A percentile compares a stretch with the other conserved stretches of the same genome.
Evolutionary conservation across 2,888 invertebrate genomes (phyloP).

Genomic region (Xestobium rufovillosum): DNA sequence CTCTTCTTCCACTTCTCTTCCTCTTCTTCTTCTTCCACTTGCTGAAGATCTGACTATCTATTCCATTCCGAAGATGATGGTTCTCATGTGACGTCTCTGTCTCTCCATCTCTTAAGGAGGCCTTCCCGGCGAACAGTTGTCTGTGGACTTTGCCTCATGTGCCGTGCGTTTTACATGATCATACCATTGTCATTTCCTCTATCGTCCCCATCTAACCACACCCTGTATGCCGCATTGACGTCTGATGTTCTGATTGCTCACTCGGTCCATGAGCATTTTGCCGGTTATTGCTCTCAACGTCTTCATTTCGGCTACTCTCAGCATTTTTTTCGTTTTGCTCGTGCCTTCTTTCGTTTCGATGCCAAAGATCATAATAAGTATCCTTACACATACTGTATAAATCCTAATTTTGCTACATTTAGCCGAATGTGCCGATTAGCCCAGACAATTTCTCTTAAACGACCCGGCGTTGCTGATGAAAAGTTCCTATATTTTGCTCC

Average conservation of each 20-base stretch:
- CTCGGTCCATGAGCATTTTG: conserved; percentile 6
- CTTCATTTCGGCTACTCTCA: conserved; percentile 15
- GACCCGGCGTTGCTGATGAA: conserved; percentile 7
- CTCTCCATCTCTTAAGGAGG: conserved; percentile 7
- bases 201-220: not conserved
- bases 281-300: conserved; percentile 9
- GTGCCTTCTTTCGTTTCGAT: conserved; percentile 13
- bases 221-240: conserved; percentile 6
- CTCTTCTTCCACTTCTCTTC: no score
- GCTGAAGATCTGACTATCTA: no score
- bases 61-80: no score
- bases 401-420: conserved; percentile 8
- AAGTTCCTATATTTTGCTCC: no score
- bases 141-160: not conserved
- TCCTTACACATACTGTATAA: conserved; percentile 14
- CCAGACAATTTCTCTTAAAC: conserved; percentile 8
- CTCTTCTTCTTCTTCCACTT: no score
- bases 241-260: conserved; percentile 6
- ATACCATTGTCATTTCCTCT: conserved; percentile 8
- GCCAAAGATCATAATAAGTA: conserved; percentile 15
- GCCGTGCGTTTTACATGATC: conserved; percentile 3
- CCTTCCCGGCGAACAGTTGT: conserved; percentile 3
- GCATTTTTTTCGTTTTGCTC: conserved; percentile 10
- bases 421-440: conserved; percentile 7
- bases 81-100: no score